A percentile compares a stretch with the other conserved stretches of the same genome.
These are phyloP conservation scores for Ochropleura leucogaster DNA, from an alignment of 2,888 invertebrate genomes.

Conservation along the genomic window DNA sequence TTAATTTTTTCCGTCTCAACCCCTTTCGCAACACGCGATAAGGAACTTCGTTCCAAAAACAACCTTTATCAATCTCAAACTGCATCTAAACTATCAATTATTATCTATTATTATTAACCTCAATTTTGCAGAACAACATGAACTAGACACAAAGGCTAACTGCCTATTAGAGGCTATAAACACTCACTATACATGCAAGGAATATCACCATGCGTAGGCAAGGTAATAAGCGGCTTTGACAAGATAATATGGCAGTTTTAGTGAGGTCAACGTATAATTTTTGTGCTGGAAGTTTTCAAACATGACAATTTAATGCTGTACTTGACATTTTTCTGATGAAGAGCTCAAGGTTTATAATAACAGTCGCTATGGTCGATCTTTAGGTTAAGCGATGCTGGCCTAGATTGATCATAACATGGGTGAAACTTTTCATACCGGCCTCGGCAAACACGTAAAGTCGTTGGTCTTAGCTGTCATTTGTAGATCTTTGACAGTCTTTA, in stretches of 20 bases:
- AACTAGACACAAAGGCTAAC: slow-evolving; percentile 34
- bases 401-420: not conserved
- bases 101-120: slow-evolving; percentile 12
- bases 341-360: no score
- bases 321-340: not conserved
- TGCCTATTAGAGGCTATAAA: slow-evolving; percentile 44
- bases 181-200: slow-evolving; percentile 31
- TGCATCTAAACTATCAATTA: not conserved
- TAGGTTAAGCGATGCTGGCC: no score
- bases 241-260: slow-evolving; percentile 34
- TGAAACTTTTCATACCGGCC: not conserved
- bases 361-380: no score
- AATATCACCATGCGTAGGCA: slow-evolving; percentile 29
- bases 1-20: no score
- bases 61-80: not conserved
- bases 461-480: no score
- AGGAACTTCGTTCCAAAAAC: no score
- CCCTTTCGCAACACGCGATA: no score
- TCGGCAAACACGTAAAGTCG: no score
- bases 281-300: slow-evolving; percentile 24
- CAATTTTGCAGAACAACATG: slow-evolving; percentile 17
- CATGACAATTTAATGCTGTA: slow-evolving; percentile 22
- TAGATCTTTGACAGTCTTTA: no score
- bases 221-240: slow-evolving; percentile 38
- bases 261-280: slow-evolving; percentile 37